These are phyloP conservation scores for Pollenia labialis DNA, from an alignment of 2,888 invertebrate genomes.

Conservation along the genomic window DNA sequence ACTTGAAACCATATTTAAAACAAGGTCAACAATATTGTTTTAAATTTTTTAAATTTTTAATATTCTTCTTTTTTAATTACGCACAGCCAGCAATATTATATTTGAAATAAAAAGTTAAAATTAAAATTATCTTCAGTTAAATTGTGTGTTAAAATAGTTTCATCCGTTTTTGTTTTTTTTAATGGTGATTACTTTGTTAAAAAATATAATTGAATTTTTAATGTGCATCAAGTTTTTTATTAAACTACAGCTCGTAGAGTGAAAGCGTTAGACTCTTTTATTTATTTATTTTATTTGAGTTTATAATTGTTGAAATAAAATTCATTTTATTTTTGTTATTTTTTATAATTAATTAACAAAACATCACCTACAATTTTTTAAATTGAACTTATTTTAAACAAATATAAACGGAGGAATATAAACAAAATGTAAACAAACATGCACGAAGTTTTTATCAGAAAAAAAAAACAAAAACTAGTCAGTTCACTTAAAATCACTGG, in stretches of 20 bases:
- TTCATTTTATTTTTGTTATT: slow-evolving; percentile 5
- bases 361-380: slow-evolving; percentile 19
- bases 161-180: neutral
- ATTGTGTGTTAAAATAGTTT: slow-evolving; percentile 19
- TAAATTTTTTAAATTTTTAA: no score
- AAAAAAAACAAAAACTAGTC: no score
- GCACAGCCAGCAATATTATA: no score
- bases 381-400: slow-evolving; percentile 5
- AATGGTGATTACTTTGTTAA: slow-evolving; percentile 1
- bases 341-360: slow-evolving; percentile 45
- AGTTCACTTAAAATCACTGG: no score
- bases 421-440: neutral
- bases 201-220: neutral
- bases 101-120: neutral
- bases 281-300: neutral
- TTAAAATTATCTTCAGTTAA: slow-evolving; percentile 19
- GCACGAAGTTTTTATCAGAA: no score
- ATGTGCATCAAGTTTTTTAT: no score
- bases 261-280: neutral
- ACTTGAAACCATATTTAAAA: neutral
- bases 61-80: no score
- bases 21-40: no score
- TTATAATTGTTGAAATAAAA: slow-evolving; percentile 69
- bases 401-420: neutral
- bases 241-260: no score